Conservation (phyloP, 1,140 invertebrate species). For the Drosophila dunni region DNA sequence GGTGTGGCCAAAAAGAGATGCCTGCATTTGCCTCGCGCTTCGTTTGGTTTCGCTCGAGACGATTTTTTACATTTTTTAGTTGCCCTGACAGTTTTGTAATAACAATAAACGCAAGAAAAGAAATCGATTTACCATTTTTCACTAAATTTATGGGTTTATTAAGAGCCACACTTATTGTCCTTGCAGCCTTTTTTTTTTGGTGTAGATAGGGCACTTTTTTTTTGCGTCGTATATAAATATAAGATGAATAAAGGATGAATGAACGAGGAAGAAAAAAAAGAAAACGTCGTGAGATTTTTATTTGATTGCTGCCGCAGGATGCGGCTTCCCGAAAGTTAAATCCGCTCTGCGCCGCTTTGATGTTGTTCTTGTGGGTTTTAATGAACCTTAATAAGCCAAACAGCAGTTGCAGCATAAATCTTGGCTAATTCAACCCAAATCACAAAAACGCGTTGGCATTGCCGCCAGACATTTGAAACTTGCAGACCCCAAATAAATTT, state of each 20-base stretch:
- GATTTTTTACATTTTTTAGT: constrained; percentile 38
- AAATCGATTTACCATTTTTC: constrained; percentile 81
- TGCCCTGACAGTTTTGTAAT: constrained; percentile 76
- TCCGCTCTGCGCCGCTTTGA: constrained; percentile 26
- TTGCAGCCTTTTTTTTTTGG: constrained; percentile 15
- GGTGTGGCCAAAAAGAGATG: constrained; percentile 31
- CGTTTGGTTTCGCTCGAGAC: neutral
- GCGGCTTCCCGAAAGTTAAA: constrained; percentile 35
- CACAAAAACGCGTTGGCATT: constrained; percentile 47
- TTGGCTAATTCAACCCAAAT: constrained; percentile 67
- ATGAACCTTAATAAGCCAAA: constrained; percentile 66
- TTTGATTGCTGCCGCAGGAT: constrained; percentile 58
- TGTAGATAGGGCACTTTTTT: constrained; percentile 48
- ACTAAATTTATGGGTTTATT: constrained; percentile 80
- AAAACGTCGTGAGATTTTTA: constrained; percentile 52
- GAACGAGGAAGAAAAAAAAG: neutral
- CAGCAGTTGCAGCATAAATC: constrained; percentile 75
- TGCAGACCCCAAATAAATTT: constrained; percentile 68
- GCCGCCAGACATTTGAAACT: constrained; percentile 49
- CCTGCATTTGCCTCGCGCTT: constrained; percentile 33
- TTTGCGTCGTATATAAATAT: constrained; percentile 2
- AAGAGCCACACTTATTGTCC: constrained; percentile 43
- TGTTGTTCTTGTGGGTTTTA: constrained; percentile 53
- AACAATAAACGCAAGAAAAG: constrained; percentile 74
- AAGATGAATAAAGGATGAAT: neutral